Evolutionary conservation across 23 tunicate genomes (phyloP).

Genomic region (Styela plicata): DNA sequence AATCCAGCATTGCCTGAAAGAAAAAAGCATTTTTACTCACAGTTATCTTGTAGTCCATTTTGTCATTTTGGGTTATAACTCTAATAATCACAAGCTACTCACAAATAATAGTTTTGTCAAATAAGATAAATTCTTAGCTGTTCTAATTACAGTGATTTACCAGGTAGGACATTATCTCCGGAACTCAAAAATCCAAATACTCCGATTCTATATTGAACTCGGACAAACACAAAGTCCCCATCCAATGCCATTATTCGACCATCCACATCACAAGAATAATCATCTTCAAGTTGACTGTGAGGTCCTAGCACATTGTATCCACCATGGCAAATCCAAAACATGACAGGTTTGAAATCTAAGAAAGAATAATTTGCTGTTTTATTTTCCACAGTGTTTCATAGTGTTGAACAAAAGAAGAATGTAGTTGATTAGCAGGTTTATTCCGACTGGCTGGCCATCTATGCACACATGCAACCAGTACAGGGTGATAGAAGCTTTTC

Average conservation of each 20-base stretch:
- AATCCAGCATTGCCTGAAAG: conserved; percentile 25
- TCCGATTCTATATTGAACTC: conserved; percentile 26
- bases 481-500: too few species aligned
- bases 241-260: conserved; percentile 32
- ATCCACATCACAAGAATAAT: conserved; percentile 14
- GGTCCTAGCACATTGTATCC: conserved; percentile 12
- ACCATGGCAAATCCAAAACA: conserved; percentile 33
- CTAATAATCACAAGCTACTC: background rate
- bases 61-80: background rate
- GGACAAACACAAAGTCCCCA: conserved; percentile 6
- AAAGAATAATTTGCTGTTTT: too few species aligned
- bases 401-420: too few species aligned
- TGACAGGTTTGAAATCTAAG: conserved; percentile 1
- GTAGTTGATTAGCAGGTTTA: too few species aligned
- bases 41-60: background rate
- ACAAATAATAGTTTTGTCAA: background rate
- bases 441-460: too few species aligned
- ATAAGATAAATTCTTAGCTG: background rate
- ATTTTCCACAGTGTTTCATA: too few species aligned
- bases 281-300: conserved; percentile 18
- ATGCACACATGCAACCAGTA: too few species aligned
- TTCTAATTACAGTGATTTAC: background rate
- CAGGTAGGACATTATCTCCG: background rate
- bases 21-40: background rate
- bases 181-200: conserved; percentile 21